Base-by-base conservation (phyloP, 2,113 vertebrate genomes). In the Dipodomys merriami region DNA sequence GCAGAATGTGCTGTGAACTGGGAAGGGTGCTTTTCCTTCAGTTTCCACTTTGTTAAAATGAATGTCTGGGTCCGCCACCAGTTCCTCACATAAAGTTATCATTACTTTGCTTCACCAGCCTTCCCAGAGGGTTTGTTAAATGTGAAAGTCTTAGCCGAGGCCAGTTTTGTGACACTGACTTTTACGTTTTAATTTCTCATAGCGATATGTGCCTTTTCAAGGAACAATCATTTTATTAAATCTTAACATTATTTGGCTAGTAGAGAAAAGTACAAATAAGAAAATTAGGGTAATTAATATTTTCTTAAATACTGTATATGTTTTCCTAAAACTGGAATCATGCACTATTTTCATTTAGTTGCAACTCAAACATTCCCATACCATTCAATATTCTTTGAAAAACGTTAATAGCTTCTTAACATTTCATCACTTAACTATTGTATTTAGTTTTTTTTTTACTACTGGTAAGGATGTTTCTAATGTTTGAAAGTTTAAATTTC, bases 381-480 rank as follows among this genome's bases (percentile, higher is more conserved):
- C 57, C 49, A 89, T 85, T 83, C 9, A 74, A 44, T 94, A 69
- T 46, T 35, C 10, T 78, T 71, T 73, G 74, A 79, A 83, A 93
- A 83, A 30, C 33, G 82, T 83, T 23, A 88, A 49, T 88, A 88
- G 29, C 53, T 88, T n/a, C 10, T 74, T 69, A 84, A 84, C 16
- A 15, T 90, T 91, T 82, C 19, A 33, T 68, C 13, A 22, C 39
- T 11, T 68, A 79, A 35, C 62, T 86, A n/a, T 74, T n/a, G 44
- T 69, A 86, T 69, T 83, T 90, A 49, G 88, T 49, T 2, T 84
- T 79, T 95, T 84, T 79, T 95, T 94, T 83, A 29, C 39, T 76
- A 12, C 68, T 92, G 49, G 44, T 23, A 86, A 27, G 13, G 20
- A 20, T 91, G 65, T 91, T 93, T 91, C 53, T 46, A 74, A 68